These are phyloP conservation scores for Chelon auratus DNA, from an alignment of 2,797 vertebrate genomes.

Conservation along the genomic window DNA sequence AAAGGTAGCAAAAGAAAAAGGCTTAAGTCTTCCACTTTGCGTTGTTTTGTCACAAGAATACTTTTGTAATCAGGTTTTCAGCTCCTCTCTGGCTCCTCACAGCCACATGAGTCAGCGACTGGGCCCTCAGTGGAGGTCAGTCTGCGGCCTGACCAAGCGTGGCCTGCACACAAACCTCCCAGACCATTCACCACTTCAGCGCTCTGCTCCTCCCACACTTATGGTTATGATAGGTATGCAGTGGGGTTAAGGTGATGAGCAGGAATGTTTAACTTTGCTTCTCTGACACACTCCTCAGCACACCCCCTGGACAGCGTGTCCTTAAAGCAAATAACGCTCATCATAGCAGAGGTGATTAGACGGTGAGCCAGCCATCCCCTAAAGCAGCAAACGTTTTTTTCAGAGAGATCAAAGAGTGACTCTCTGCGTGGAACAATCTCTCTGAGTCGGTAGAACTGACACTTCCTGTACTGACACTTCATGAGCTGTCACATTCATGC, in stretches of 20 bases:
- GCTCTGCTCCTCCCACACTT: slow-evolving; percentile 52
- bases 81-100: slow-evolving; percentile 59
- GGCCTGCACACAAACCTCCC: slow-evolving; percentile 53
- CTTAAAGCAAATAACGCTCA: slow-evolving; percentile 56
- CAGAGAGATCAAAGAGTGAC: slow-evolving; percentile 49
- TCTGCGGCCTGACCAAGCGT: slow-evolving; percentile 40
- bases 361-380: slow-evolving; percentile 49
- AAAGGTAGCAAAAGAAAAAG: slow-evolving; percentile 16
- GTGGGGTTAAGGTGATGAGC: slow-evolving; percentile 63
- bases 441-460: slow-evolving; percentile 61
- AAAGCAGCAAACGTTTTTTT: slow-evolving; percentile 44
- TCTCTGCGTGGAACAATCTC: slow-evolving; percentile 44
- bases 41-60: slow-evolving; percentile 20
- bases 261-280: slow-evolving; percentile 74
- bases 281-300: slow-evolving; percentile 64
- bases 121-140: slow-evolving; percentile 65
- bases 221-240: slow-evolving; percentile 62
- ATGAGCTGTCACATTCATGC: slow-evolving; percentile 17
- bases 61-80: slow-evolving; percentile 46
- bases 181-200: slow-evolving; percentile 34
- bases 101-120: slow-evolving; percentile 72
- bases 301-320: slow-evolving; percentile 22
- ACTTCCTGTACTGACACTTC: slow-evolving; percentile 61
- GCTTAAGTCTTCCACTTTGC: slow-evolving; percentile 36
- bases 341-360: slow-evolving; percentile 69